Evolutionary conservation across 2,888 invertebrate genomes (phyloP).

Genomic region (Philhelius pedissequus): DNA sequence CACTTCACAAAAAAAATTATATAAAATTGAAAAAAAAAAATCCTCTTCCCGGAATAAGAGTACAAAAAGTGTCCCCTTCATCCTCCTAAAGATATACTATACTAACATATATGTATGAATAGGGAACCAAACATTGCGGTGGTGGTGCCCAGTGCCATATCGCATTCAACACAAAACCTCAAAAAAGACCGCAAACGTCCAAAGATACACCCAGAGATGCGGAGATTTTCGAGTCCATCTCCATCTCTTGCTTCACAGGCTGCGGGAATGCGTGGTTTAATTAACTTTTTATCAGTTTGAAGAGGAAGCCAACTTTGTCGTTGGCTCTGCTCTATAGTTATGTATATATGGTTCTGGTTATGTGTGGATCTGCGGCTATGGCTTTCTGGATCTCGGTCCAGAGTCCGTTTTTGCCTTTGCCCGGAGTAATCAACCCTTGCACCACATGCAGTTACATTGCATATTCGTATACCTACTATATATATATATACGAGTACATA

Average conservation of each 20-base stretch:
- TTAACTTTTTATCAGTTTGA: constrained; percentile 68
- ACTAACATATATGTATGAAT: too few relatives aligned
- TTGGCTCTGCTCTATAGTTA: neutral
- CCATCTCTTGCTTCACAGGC: constrained; percentile 28
- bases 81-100: neutral
- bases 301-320: constrained; percentile 62
- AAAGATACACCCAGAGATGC: constrained; percentile 50
- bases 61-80: constrained; percentile 45
- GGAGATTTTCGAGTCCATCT: constrained; percentile 63
- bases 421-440: constrained; percentile 52
- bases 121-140: constrained; percentile 1
- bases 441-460: constrained; percentile 13
- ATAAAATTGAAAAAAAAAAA: constrained; percentile 24
- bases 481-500: too few relatives aligned
- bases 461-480: neutral
- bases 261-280: constrained; percentile 62
- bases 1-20: constrained; percentile 49
- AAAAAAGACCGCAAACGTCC: constrained; percentile 31
- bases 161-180: constrained; percentile 20
- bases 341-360: neutral
- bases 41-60: constrained; percentile 29
- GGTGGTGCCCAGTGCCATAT: constrained; percentile 23
- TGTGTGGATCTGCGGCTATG: neutral
- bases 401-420: constrained; percentile 33
- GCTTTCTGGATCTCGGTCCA: neutral